Base-by-base conservation (phyloP, 2,888 invertebrate genomes). In the Abscondita cerata region DNA sequence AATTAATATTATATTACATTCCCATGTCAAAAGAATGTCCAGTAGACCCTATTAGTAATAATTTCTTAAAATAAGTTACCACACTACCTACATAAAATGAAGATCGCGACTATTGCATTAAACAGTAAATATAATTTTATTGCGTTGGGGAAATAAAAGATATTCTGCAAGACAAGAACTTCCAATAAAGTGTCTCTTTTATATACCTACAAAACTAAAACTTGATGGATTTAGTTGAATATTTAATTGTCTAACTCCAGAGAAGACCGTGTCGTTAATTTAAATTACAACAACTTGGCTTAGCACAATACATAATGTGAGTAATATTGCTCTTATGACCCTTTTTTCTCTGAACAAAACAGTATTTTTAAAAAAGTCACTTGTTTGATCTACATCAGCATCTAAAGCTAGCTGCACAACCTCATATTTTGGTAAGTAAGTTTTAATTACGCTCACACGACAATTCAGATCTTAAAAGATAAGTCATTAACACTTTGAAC, bases 141-240 rank as follows among this genome's bases (percentile, higher is more conserved):
- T 73, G 74, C 72, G 74, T 74, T n/a, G n/a, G 74, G 73, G 73
- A 74, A 72, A 63, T 47, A 31, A 47, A n/a, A 44, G 66, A 66
- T 65, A 69, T 65, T 70, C 62, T 52, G 55, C 58, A 59, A 54
- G 55, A 62, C 58, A 65, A n/a, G 62, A 57, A 54, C 53, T 59
- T 53, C n/a, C 33, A 52, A 31, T 52, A 47, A 62, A 64, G 64
- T 41, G 38, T 41, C 64, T 60, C 64, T 31, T 64, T 53, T 60
- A 59, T n/a, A n/a, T 50, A 46, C 12, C 50, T 60, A 59, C 47
- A 56, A 38, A 48, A 20, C 44, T 56, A 38, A 52, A 56, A 40
- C 52, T 55, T 41, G 41, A 40, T 38, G 40, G 38, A n/a, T n/a
- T 18, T 54, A 33, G 41, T 31, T 38, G 56, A 64, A 44, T 64